Conservation (phyloP, 64 coral and sea anemone genomes). For the Stichodactyla helianthus region DNA sequence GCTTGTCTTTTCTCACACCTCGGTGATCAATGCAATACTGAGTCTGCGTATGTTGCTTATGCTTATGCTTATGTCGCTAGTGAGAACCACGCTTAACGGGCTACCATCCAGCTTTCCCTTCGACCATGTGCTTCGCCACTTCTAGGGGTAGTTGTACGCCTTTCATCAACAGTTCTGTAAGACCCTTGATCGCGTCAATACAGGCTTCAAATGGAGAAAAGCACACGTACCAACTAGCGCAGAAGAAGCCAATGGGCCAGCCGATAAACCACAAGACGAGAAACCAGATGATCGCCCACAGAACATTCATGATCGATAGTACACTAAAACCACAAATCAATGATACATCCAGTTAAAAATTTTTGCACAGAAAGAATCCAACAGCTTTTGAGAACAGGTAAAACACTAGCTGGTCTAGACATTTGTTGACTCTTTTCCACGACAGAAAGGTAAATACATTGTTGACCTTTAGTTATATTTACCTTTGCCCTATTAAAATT, state of each 20-base stretch:
- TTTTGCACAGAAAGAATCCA: not conserved
- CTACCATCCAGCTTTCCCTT: conserved; percentile 72
- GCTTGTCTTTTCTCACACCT: too few species aligned
- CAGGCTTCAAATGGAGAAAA: conserved; percentile 80
- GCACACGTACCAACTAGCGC: conserved; percentile 81
- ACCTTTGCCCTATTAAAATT: too few species aligned
- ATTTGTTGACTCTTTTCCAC: not conserved
- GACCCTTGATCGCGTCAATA: conserved; percentile 45
- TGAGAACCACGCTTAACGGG: too few species aligned
- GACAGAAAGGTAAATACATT: not conserved
- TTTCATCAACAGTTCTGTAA: conserved; percentile 72
- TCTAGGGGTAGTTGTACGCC: conserved; percentile 59
- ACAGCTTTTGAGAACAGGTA: not conserved
- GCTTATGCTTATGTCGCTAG: too few species aligned
- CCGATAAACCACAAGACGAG: conserved; percentile 61
- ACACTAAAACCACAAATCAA: conserved; percentile 1
- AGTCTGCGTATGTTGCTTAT: too few species aligned
- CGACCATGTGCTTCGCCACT: conserved; percentile 75
- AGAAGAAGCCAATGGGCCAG: conserved; percentile 78
- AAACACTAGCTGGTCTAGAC: not conserved
- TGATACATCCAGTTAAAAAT: not conserved
- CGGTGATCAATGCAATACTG: too few species aligned
- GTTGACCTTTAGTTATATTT: not conserved
- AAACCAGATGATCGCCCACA: conserved; percentile 89
- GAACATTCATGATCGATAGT: conserved; percentile 53